These are phyloP conservation scores for Melanotaenia maccullochi DNA, from an alignment of 2,797 vertebrate species.

Conservation along the genomic window DNA sequence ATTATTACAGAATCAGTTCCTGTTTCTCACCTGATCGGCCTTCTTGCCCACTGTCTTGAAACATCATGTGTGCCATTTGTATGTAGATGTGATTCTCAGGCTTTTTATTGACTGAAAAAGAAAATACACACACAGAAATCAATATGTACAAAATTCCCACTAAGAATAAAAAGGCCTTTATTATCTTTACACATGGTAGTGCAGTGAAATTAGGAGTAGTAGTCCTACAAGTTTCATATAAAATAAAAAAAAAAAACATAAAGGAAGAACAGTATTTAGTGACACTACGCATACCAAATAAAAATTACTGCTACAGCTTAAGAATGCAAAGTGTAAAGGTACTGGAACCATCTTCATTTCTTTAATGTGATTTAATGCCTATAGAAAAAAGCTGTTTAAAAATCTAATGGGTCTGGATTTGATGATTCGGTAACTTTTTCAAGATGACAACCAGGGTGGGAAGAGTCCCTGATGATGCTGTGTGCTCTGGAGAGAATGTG, in stretches of 20 bases:
- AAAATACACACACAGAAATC: neutral
- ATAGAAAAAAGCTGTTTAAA: too few relatives aligned
- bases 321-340: too few relatives aligned
- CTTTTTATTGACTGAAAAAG: conserved; percentile 37
- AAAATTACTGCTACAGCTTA: too few relatives aligned
- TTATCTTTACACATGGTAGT: too few relatives aligned
- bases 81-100: conserved; percentile 10
- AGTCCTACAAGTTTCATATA: neutral
- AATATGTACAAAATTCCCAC: neutral
- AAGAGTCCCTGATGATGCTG: too few relatives aligned
- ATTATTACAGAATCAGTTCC: neutral
- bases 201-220: neutral
- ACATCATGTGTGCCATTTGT: conserved; percentile 61
- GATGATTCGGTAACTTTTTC: too few relatives aligned
- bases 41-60: conserved; percentile 55
- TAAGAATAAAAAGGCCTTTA: neutral
- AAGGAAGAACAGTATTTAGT: neutral
- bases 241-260: neutral
- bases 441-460: too few relatives aligned
- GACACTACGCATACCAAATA: too few relatives aligned
- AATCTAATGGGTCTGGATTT: too few relatives aligned
- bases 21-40: conserved; percentile 67
- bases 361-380: too few relatives aligned
- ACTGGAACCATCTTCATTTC: too few relatives aligned
- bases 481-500: too few relatives aligned